Evolutionary conservation across 2,888 invertebrate genomes (phyloP), one percentile per base, ranked within the genome.

Genomic region (Lydus trimaculatus): DNA sequence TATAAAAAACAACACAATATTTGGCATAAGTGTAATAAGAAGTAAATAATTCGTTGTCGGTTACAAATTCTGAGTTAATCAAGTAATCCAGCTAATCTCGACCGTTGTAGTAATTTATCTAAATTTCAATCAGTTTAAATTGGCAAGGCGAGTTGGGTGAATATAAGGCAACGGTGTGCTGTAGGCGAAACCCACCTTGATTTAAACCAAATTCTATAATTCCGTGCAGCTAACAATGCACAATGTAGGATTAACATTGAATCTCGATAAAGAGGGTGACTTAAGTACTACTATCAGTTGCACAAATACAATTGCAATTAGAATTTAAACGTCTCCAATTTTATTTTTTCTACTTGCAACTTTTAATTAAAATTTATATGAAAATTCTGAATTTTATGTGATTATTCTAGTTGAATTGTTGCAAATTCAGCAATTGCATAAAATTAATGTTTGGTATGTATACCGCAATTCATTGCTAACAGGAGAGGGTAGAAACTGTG

Each of bases 401-500:
- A 64, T 61, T 64, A 60, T 56, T 28, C 25, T 56, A 56, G 52
- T 52, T 23, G 52, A 52, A 69, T 65, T 66, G 71, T 69, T 78
- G 80, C 81, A 73, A 78, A 80, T 78, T 79, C 80, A 80, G 81
- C 80, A 80, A 80, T 80, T 80, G 81, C 78, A 79, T 77, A 73
- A 80, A 80, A 80, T 81, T 80, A 80, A 81, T 80, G 79, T 79
- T 77, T 75, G 75, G 75, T 73, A 75, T 71, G 61, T 65, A 61
- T 39, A 73, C 76, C 78, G 74, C 77, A 77, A 78, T 78, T 76
- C 78, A 78, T 76, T 74, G 75, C 77, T 68, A 73, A 63, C 65
- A 43, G 15, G 66, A 61, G 74, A 76, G 76, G 78, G 78, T 75
- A 73, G 74, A 74, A 77, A 73, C 75, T 68, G 70, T 71, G 72